Percentiles rank a stretch among this genome's conserved stretches.
Conservation (phyloP, 2,113 vertebrate genomes). For the Oryctolagus cuniculus region mOryCun1.1 NC_091436.1:18228501-18229000, state of each 20-base stretch:
- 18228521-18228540: neutral
- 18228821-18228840: neutral
- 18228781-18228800: neutral
- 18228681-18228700: neutral
- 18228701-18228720: neutral
- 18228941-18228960: neutral
- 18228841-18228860: conserved; percentile 9
- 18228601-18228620: conserved; percentile 32
- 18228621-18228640: neutral
- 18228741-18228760: neutral
- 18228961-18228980: conserved; percentile 39
- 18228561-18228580: neutral
- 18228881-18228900: conserved; percentile 7
- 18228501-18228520: neutral
- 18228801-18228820: neutral
- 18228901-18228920: conserved; percentile 30
- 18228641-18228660: neutral
- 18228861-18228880: conserved; percentile 32
- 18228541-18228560: neutral
- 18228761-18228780: conserved; percentile 5
- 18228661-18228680: neutral
- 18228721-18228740: neutral
- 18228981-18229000: neutral
- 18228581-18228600: conserved; percentile 4
- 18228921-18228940: conserved; percentile 41